Evolutionary conservation across 2,113 vertebrate genomes (phyloP), one percentile per base, ranked within the genome.

Genomic region (Stigmatopora argus): DNA sequence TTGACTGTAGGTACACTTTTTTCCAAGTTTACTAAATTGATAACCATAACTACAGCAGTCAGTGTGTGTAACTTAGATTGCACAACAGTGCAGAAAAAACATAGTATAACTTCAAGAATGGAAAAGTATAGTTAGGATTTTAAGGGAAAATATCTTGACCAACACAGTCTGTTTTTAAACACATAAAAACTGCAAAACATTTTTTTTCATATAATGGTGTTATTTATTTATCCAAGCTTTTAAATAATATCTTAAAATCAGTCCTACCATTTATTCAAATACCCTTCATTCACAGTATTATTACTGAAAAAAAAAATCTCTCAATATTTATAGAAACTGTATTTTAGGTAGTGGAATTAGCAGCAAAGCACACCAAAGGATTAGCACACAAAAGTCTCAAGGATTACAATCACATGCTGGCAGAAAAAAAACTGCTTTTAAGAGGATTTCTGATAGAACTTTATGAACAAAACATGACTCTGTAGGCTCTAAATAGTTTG

Each of bases 261-360:
- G 75, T 78, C 66, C 86, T 87, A 88, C 90, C 88, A 86, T 83
- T 45, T 45, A 31, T 45, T 86, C 69, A 83, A 80, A 78, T 71
- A 1, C 82, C 85, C 45, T 81, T 85, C 78, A 89, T 90, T 91
- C 89, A 91, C 89, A 90, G 88, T 89, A 72, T 41, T 77, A 62
- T 82, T 65, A 81, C 71, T 71, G 75, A 84, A 70, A 72, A 74
- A 69, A 66, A 79, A 75, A 70, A 23, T 34, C 15, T 82, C 69
- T 82, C 59, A 78, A 81, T 83, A 83, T 82, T 75, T 76, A 88
- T 86, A 87, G 77, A 87, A 71, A 69, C 74, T 87, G 70, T 87
- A 60, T 84, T 83, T 91, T 71, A 87, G 87, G 85, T 87, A 82
- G 75, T 78, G 69, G 79, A 85, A 79, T 80, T 87, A 91, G 88